A percentile compares a stretch with the other conserved stretches of the same genome.
Conservation (phyloP, 1,140 invertebrate genomes). For the Brevipalpus yothersi region DNA sequence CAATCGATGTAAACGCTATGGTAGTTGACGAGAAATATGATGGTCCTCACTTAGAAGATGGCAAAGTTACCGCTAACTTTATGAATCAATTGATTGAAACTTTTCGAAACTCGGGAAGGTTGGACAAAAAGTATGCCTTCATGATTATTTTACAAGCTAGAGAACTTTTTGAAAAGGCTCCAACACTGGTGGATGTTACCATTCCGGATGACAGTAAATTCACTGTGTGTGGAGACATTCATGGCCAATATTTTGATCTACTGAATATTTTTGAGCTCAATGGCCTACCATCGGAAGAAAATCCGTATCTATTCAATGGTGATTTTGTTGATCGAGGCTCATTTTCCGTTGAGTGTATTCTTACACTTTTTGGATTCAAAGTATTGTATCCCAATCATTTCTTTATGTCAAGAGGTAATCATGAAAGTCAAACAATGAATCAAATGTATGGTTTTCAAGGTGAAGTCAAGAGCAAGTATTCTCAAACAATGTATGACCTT, state of each 20-base stretch:
- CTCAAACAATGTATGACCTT: conserved; percentile 71
- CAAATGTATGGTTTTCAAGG: conserved; percentile 64
- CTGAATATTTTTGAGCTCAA: conserved; percentile 95
- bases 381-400: conserved; percentile 89
- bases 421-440: conserved; percentile 95
- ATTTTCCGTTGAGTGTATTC: conserved; percentile 97
- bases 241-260: conserved; percentile 95
- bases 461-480: conserved; percentile 51
- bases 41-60: conserved; percentile 69
- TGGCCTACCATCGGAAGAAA: conserved; percentile 71
- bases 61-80: conserved; percentile 38
- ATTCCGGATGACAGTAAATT: conserved; percentile 74
- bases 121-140: conserved; percentile 93
- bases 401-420: conserved; percentile 91
- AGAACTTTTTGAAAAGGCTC: conserved; percentile 50
- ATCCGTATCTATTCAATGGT: conserved; percentile 63
- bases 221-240: conserved; percentile 98
- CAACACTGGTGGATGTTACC: conserved; percentile 65
- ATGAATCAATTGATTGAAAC: conserved; percentile 56
- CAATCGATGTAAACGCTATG: conserved; percentile 67
- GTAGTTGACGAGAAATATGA: conserved; percentile 81
- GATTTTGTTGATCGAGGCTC: conserved; percentile 98
- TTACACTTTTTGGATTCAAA: conserved; percentile 90
- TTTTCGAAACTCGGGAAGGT: conserved; percentile 71
- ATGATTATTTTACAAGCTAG: conserved; percentile 80